phyloP scores from a whole-genome alignment of 1,140 invertebrate genomes.

The Pentalonia nigronervosa region DNA sequence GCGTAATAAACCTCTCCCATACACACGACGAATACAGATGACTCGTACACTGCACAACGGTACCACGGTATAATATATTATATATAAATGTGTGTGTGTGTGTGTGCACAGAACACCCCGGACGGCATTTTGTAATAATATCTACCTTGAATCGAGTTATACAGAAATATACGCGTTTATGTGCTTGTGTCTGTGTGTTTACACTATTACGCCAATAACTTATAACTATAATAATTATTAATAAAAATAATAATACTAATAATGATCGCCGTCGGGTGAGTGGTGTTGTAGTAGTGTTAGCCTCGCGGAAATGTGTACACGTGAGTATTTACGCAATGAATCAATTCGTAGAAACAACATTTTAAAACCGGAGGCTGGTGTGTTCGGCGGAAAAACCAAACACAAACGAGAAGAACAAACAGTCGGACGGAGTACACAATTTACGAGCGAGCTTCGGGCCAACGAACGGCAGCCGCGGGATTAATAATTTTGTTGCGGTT shows the following conservation, averaged over 20 bases:
- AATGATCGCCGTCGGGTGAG: too few species aligned
- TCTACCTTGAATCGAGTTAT: not conserved
- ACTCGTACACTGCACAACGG: not conserved
- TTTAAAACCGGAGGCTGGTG: not conserved
- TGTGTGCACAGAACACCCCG: not conserved
- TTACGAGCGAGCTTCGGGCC: not conserved
- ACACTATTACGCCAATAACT: too few species aligned
- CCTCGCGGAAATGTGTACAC: too few species aligned
- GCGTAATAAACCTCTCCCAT: not conserved
- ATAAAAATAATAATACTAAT: too few species aligned
- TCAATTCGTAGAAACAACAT: not conserved
- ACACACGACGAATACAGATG: not conserved
- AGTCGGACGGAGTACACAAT: not conserved
- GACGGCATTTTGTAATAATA: not conserved
- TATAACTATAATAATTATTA: too few species aligned
- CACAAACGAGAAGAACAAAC: not conserved
- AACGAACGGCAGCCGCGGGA: not conserved
- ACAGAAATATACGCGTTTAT: too few species aligned
- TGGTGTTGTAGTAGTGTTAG: too few species aligned
- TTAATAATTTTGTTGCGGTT: not conserved
- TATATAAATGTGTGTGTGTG: too few species aligned
- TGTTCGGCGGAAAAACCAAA: not conserved
- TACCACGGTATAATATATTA: not conserved
- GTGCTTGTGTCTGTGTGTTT: too few species aligned
- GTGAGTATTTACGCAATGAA: not conserved